Conservation (phyloP, 2,797 vertebrate genomes). For the Mus minutoides region DNA sequence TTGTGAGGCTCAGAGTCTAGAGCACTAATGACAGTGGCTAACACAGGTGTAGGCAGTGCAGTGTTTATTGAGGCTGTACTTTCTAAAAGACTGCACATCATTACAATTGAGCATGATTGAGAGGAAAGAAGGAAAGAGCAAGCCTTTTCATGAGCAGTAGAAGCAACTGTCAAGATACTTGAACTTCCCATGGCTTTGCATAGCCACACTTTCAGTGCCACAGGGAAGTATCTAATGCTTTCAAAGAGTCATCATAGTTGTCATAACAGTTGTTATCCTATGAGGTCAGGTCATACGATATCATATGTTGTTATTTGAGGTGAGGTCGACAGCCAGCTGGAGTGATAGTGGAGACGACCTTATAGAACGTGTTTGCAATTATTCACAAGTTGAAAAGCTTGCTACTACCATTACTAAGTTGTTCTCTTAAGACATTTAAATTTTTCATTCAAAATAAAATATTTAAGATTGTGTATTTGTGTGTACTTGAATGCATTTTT, state of each 20-base stretch:
- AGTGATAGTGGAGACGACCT: not conserved
- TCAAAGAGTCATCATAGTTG: not conserved
- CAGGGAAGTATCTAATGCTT: not conserved
- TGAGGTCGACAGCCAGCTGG: not conserved
- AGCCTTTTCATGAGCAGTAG: not conserved
- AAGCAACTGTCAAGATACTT: not conserved
- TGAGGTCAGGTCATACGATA: not conserved
- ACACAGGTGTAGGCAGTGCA: not conserved
- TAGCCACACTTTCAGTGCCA: not conserved
- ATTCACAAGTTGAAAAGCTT: not conserved
- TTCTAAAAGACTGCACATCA: not conserved
- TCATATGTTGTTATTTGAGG: not conserved
- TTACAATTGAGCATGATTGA: not conserved
- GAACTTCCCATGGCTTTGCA: not conserved
- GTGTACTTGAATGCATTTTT: not conserved
- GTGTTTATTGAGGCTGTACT: not conserved
- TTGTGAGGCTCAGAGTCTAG: not conserved
- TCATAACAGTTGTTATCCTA: not conserved
- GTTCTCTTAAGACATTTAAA: not conserved
- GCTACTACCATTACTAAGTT: not conserved
- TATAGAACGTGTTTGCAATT: not conserved
- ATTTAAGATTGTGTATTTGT: not conserved
- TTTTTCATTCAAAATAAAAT: not conserved
- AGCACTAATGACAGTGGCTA: not conserved
- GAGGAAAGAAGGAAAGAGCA: not conserved